These are phyloP conservation scores for Tyrannus savana DNA, from an alignment of 2,113 vertebrate species.

Conservation along the genomic window DNA sequence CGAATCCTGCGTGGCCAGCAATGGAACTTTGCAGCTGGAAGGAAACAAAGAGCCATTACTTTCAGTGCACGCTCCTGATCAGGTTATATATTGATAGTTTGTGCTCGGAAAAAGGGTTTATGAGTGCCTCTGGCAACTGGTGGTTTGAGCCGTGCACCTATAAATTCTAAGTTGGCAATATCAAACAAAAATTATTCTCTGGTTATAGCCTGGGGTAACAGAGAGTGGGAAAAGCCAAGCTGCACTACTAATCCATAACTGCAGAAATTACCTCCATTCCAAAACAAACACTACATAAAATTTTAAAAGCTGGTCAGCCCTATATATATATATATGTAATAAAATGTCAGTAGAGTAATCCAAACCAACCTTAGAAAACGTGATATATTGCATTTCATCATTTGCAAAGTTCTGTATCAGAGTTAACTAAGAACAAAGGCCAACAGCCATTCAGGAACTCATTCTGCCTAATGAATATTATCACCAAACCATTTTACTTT, in stretches of 20 bases:
- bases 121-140: slow-evolving; percentile 57
- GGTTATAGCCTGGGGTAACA: slow-evolving; percentile 44
- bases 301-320: slow-evolving; percentile 25
- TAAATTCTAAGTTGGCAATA: slow-evolving; percentile 63
- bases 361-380: slow-evolving; percentile 12
- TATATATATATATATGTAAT: background rate
- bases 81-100: slow-evolving; percentile 64
- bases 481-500: background rate
- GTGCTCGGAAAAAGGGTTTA: slow-evolving; percentile 57
- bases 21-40: slow-evolving; percentile 18
- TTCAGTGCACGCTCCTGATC: background rate
- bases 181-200: slow-evolving; percentile 51
- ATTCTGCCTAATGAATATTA: background rate
- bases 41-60: slow-evolving; percentile 55
- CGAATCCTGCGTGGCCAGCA: background rate
- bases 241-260: slow-evolving; percentile 42
- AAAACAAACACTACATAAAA: slow-evolving; percentile 56
- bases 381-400: background rate
- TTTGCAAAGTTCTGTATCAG: background rate
- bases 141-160: slow-evolving; percentile 35
- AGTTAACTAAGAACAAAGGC: background rate
- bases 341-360: slow-evolving; percentile 28
- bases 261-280: slow-evolving; percentile 54
- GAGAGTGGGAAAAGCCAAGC: slow-evolving; percentile 39
- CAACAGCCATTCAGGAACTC: background rate